These are phyloP conservation scores for Pogonocherus hispidulus DNA, from an alignment of 2,888 invertebrate genomes.

Conservation along the genomic window DNA sequence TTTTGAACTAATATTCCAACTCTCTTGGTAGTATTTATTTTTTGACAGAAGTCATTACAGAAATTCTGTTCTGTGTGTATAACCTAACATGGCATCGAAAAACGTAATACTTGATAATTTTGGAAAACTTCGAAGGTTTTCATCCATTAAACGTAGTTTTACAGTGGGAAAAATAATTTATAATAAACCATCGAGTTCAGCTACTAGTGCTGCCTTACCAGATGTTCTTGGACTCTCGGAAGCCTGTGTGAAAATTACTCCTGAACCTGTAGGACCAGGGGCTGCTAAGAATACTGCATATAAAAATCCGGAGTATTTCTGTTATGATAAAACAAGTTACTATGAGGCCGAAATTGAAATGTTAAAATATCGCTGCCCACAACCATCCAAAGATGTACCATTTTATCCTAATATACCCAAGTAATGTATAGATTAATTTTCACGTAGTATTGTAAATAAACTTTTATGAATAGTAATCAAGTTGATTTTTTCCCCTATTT, in stretches of 20 bases:
- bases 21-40: too few relatives aligned
- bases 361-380: conserved; percentile 82
- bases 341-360: conserved; percentile 90
- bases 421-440: not conserved
- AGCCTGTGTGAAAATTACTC: conserved; percentile 72
- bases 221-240: conserved; percentile 78
- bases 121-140: conserved; percentile 54
- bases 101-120: conserved; percentile 15
- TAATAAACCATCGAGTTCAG: conserved; percentile 49
- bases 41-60: too few relatives aligned
- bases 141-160: conserved; percentile 54
- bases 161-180: conserved; percentile 59
- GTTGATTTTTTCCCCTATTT: too few relatives aligned
- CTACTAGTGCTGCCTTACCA: conserved; percentile 29
- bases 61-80: too few relatives aligned
- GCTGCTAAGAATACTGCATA: conserved; percentile 77
- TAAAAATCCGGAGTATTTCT: conserved; percentile 91
- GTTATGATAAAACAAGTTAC: conserved; percentile 82
- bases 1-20: too few relatives aligned
- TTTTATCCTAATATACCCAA: conserved; percentile 39
- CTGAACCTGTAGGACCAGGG: conserved; percentile 78
- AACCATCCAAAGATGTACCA: conserved; percentile 74
- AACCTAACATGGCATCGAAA: conserved; percentile 4
- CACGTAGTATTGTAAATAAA: conserved; percentile 11
- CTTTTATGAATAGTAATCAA: not conserved